These are phyloP conservation scores for Pristionchus pacificus DNA, from an alignment of 1,140 invertebrate species.

Conservation along the genomic window DNA sequence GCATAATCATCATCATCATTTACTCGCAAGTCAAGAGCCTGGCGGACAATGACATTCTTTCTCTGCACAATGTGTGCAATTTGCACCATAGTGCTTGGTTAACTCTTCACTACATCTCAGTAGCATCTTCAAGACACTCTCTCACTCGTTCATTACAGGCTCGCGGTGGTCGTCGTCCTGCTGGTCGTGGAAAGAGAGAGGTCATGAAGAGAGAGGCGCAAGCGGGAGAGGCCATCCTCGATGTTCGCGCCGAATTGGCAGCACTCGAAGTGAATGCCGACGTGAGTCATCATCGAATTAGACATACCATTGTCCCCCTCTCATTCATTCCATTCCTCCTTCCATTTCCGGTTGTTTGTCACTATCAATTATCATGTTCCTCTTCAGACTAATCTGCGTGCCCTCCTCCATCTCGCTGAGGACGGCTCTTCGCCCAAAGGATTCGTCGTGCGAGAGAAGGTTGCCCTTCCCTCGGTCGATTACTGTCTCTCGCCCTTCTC, in stretches of 20 bases:
- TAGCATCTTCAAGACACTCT: too few relatives aligned
- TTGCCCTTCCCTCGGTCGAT: background rate
- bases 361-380: background rate
- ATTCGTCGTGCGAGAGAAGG: background rate
- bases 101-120: too few relatives aligned
- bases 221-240: constrained; percentile 25
- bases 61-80: too few relatives aligned
- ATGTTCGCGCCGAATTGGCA: constrained; percentile 34
- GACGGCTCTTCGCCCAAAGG: background rate
- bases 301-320: too few relatives aligned
- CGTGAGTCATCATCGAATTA: too few relatives aligned
- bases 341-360: background rate
- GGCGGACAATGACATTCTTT: too few relatives aligned
- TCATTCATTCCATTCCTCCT: background rate
- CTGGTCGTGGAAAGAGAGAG: background rate
- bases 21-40: too few relatives aligned
- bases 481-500: background rate
- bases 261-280: constrained; percentile 34
- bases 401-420: background rate
- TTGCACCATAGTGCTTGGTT: too few relatives aligned
- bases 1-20: constrained; percentile 1
- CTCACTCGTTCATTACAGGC: too few relatives aligned
- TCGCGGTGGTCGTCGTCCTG: too few relatives aligned
- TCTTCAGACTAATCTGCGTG: background rate
- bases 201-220: background rate